These are phyloP conservation scores for Gymnocephalus cernua DNA, from an alignment of 2,113 vertebrate genomes.

Conservation along the genomic window DNA sequence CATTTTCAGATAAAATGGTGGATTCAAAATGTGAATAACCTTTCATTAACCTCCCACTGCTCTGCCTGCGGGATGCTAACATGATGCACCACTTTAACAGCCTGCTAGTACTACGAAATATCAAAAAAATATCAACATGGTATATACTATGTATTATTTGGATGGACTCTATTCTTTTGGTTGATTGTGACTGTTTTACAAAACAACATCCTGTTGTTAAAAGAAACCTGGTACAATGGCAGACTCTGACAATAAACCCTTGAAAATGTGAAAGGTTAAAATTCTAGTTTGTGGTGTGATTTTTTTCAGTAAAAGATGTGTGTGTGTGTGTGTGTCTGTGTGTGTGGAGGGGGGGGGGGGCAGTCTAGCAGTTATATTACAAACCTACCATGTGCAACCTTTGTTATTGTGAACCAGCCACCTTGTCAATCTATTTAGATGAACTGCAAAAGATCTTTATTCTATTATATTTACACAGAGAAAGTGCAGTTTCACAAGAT, in stretches of 20 bases:
- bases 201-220: no score
- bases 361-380: neutral
- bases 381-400: neutral
- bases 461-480: neutral
- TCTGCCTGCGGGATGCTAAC: slow-evolving; percentile 22
- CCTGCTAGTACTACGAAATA: neutral
- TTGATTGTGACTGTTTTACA: no score
- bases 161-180: neutral
- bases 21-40: slow-evolving; percentile 50
- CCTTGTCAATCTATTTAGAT: neutral
- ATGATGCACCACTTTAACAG: slow-evolving; percentile 24
- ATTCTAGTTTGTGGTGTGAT: neutral
- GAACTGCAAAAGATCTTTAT: neutral
- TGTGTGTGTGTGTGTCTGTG: no score
- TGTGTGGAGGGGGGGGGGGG: no score
- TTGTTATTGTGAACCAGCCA: neutral
- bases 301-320: neutral
- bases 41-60: slow-evolving; percentile 55
- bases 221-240: no score
- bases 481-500: neutral
- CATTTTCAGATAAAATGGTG: slow-evolving; percentile 40
- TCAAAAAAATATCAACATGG: neutral
- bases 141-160: neutral
- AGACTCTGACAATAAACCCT: neutral
- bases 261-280: neutral